phyloP scores from a whole-genome alignment of 2,888 invertebrate genomes.

The Nemapogon koenigi region DNA sequence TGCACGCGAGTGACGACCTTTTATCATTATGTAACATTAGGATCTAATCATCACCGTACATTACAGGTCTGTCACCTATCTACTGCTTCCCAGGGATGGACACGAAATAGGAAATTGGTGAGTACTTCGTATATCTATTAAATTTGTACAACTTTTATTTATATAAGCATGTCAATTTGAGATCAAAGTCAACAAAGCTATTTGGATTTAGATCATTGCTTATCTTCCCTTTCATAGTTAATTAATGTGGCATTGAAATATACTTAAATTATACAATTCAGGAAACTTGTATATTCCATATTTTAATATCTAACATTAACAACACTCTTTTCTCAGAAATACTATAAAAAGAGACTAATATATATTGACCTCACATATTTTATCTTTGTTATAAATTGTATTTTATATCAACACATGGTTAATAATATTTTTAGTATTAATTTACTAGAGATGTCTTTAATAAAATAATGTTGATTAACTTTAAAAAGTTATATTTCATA shows the following conservation, averaged over 20 bases:
- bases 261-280: neutral
- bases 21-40: constrained; percentile 57
- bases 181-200: no score
- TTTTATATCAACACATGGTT: no score
- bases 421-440: no score
- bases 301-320: neutral
- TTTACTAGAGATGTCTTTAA: no score
- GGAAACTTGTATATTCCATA: constrained; percentile 6
- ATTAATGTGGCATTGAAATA: neutral
- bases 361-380: neutral
- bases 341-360: neutral
- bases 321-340: neutral
- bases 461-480: no score
- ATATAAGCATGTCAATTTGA: no score
- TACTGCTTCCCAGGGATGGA: constrained; percentile 76
- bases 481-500: no score
- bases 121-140: constrained; percentile 34
- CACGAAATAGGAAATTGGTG: constrained; percentile 80
- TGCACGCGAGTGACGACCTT: constrained; percentile 49
- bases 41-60: constrained; percentile 44
- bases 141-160: no score
- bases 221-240: no score
- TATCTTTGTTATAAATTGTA: neutral
- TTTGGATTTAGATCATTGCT: no score
- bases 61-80: constrained; percentile 79